Conservation (phyloP, 2,888 invertebrate species). For the Argyresthia albistria region DNA sequence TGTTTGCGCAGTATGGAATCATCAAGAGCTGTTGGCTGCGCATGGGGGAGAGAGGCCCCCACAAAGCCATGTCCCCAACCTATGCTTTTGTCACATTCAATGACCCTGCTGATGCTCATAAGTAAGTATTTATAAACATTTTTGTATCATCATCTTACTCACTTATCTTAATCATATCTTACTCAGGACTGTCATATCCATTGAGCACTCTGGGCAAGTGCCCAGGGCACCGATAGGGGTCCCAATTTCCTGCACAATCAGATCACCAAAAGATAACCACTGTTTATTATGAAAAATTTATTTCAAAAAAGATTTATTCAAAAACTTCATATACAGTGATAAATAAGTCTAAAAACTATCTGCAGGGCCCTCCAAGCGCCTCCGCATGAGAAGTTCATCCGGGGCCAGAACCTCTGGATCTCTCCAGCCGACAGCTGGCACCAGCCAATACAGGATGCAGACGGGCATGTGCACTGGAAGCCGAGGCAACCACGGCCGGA, state of each 20-base stretch:
- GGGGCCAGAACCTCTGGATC: conserved; percentile 53
- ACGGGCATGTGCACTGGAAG: conserved; percentile 46
- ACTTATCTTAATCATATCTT: no score
- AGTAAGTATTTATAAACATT: conserved; percentile 34
- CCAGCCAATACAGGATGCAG: conserved; percentile 61
- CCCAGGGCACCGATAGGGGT: no score
- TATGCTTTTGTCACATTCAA: conserved; percentile 73
- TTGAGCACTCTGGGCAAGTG: no score
- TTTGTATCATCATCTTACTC: neutral
- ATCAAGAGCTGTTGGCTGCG: conserved; percentile 70
- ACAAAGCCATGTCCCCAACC: conserved; percentile 38
- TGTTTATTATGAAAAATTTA: no score
- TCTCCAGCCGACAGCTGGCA: conserved; percentile 76
- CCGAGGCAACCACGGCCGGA: conserved; percentile 20
- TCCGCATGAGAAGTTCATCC: conserved; percentile 36
- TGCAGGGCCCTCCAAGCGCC: conserved; percentile 53
- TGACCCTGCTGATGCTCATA: conserved; percentile 63
- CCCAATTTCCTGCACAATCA: no score
- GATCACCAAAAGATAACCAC: no score
- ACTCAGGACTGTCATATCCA: no score
- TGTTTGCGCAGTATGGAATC: conserved; percentile 72
- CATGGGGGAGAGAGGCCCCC: conserved; percentile 51
- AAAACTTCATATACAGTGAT: no score
- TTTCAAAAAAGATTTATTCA: no score
- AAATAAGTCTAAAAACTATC: neutral